phyloP scores from a whole-genome alignment of 2,888 invertebrate species.

The Hedya salicella region DNA sequence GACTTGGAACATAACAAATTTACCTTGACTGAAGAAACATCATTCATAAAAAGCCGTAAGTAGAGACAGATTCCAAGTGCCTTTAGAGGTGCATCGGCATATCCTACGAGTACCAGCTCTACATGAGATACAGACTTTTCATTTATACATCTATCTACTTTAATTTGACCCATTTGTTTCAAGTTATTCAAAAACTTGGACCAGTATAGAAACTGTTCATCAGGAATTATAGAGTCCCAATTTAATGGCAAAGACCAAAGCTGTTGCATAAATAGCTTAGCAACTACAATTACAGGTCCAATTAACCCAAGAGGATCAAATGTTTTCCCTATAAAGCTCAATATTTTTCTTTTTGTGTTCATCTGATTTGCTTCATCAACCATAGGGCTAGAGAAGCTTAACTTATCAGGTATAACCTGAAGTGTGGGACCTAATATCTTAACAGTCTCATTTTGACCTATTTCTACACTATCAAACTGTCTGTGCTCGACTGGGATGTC shows the following conservation, averaged over 20 bases:
- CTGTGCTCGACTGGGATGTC: conserved; percentile 30
- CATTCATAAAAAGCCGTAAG: conserved; percentile 4
- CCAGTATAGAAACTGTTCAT: conserved; percentile 34
- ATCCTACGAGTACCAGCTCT: conserved; percentile 43
- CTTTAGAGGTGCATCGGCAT: conserved; percentile 42
- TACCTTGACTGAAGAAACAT: too few species aligned
- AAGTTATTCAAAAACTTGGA: too few species aligned
- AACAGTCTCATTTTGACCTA: conserved; percentile 36
- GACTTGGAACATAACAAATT: too few species aligned
- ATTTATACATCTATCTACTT: too few species aligned
- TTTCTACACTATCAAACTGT: conserved; percentile 34
- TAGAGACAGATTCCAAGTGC: conserved; percentile 44
- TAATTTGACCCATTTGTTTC: too few species aligned
- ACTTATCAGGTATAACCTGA: conserved; percentile 24
- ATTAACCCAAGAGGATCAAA: too few species aligned
- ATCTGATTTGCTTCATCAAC: background rate
- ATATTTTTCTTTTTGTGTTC: conserved; percentile 44
- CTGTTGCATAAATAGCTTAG: conserved; percentile 37
- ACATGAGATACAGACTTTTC: background rate
- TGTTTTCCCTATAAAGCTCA: conserved; percentile 34
- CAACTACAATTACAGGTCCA: too few species aligned
- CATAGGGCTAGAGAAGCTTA: conserved; percentile 26
- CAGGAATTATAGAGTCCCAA: conserved; percentile 38
- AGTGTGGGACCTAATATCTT: conserved; percentile 42
- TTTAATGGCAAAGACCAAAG: conserved; percentile 38